Evolutionary conservation across 2,113 vertebrate species (phyloP).

Genomic region (Meleagris gallopavo): DNA sequence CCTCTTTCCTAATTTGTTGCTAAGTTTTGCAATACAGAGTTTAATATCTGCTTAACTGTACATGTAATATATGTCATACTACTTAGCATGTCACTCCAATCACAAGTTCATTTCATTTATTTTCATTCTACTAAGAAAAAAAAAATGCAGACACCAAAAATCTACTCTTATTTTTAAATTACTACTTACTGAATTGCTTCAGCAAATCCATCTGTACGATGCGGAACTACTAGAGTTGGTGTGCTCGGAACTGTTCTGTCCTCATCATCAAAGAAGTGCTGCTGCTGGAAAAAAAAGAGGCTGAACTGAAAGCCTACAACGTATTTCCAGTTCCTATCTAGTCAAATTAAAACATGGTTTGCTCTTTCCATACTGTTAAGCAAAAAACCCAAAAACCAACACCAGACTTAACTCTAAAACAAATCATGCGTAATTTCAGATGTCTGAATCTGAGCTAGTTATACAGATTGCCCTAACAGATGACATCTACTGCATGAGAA

Average conservation of each 20-base stretch:
- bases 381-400: background rate
- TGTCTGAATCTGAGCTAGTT: background rate
- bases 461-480: background rate
- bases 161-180: background rate
- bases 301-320: background rate
- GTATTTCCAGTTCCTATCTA: background rate
- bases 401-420: background rate
- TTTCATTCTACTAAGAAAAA: background rate
- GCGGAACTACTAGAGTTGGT: constrained; percentile 90
- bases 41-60: background rate
- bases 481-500: background rate
- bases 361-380: background rate
- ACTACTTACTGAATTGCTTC: constrained; percentile 93
- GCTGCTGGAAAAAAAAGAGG: constrained; percentile 75
- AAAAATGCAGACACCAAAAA: background rate
- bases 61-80: background rate
- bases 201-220: constrained; percentile 92
- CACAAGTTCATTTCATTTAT: background rate
- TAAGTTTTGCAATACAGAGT: background rate
- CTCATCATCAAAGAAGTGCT: constrained; percentile 93
- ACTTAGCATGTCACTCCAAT: background rate
- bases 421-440: background rate
- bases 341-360: background rate
- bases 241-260: constrained; percentile 96
- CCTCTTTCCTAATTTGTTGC: background rate